These are phyloP conservation scores for Spisula solida DNA, from an alignment of 2,888 invertebrate genomes.

Conservation along the genomic window DNA sequence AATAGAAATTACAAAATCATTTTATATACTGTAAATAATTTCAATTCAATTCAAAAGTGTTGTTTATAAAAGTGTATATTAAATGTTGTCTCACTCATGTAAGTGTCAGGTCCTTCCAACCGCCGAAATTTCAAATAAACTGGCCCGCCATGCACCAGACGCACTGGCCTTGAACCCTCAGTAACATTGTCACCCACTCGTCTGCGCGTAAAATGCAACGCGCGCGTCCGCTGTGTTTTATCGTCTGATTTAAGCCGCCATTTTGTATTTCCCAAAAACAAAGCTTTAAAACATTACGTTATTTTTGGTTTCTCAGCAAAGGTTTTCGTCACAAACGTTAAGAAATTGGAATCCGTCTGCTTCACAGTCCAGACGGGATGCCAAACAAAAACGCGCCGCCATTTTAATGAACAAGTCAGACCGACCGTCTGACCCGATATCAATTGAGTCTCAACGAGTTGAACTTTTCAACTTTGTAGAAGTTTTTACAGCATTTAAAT, in stretches of 20 bases:
- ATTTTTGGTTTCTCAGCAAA: too few species aligned
- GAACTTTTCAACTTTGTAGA: constrained; percentile 8
- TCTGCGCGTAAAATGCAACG: background rate
- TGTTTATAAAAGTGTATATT: too few species aligned
- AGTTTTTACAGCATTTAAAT: background rate
- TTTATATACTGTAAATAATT: too few species aligned
- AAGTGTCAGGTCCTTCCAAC: background rate
- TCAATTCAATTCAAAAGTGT: too few species aligned
- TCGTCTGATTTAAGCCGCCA: constrained; percentile 6
- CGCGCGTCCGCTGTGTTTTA: too few species aligned
- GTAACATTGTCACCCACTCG: background rate
- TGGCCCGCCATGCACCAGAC: background rate
- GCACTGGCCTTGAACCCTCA: background rate
- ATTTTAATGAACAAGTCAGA: constrained; percentile 38
- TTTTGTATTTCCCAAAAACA: background rate
- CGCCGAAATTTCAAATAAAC: background rate
- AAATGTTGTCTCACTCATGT: background rate
- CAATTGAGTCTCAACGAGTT: background rate
- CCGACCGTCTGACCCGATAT: constrained; percentile 24
- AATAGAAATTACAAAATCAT: too few species aligned
- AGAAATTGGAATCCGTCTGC: background rate
- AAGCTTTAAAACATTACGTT: background rate
- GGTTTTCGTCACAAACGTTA: too few species aligned
- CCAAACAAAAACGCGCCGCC: constrained; percentile 4
- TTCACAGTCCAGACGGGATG: constrained; percentile 27